A percentile compares a stretch with the other conserved stretches of the same genome.
These are phyloP conservation scores for Hypselothyrea guttata DNA, from an alignment of 2,888 invertebrate genomes.

Conservation along the genomic window DNA sequence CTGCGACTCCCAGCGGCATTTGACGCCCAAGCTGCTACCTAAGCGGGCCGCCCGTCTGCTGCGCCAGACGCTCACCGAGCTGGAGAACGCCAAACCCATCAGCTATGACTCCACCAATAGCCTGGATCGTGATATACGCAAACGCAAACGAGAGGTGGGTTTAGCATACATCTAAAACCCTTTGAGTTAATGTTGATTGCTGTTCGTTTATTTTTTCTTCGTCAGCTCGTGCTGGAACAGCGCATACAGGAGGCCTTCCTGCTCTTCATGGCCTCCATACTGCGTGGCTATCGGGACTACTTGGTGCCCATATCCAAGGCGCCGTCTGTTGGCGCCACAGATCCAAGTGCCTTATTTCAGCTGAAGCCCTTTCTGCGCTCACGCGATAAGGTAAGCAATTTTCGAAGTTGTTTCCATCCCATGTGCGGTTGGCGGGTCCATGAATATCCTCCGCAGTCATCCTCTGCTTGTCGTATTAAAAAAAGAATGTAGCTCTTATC, in stretches of 20 bases:
- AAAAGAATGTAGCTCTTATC: too few species aligned
- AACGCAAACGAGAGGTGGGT: slow-evolving; percentile 88
- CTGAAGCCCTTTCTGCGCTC: slow-evolving; percentile 94
- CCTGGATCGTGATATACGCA: slow-evolving; percentile 92
- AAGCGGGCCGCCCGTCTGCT: slow-evolving; percentile 93
- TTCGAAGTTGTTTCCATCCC: too few species aligned
- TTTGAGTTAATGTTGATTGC: neutral
- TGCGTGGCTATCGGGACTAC: slow-evolving; percentile 94
- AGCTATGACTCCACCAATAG: slow-evolving; percentile 85
- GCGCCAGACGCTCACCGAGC: slow-evolving; percentile 88
- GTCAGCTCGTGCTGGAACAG: slow-evolving; percentile 93
- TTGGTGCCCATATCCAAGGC: slow-evolving; percentile 96
- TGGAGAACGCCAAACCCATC: slow-evolving; percentile 85
- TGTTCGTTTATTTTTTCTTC: slow-evolving; percentile 14
- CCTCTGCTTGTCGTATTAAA: too few species aligned
- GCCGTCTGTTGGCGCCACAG: slow-evolving; percentile 96
- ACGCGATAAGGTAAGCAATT: slow-evolving; percentile 90
- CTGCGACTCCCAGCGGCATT: slow-evolving; percentile 93
- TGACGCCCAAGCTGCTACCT: slow-evolving; percentile 91
- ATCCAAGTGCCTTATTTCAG: slow-evolving; percentile 97
- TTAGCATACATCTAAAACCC: too few species aligned
- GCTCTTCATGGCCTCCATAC: slow-evolving; percentile 95
- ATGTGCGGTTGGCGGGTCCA: too few species aligned
- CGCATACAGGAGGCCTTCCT: slow-evolving; percentile 99
- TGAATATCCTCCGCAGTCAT: too few species aligned